Evolutionary conservation across 2,797 vertebrate genomes (phyloP), one percentile per base, ranked within the genome.

Genomic region (Melanogrammus aeglefinus): DNA sequence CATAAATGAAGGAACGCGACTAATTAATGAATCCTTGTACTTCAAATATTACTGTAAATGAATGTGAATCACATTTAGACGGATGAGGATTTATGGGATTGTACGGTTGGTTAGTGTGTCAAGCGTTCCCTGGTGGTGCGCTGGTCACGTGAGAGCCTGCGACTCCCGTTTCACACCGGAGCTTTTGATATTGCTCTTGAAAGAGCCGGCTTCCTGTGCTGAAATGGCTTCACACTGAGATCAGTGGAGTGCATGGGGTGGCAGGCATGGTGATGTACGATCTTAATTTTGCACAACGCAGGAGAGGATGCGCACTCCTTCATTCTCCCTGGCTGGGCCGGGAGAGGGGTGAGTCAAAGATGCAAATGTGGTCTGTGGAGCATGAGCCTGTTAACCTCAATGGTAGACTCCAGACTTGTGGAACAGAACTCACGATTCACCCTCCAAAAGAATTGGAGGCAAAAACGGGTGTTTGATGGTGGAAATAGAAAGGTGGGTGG

Each of bases 361-460:
- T 91, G 88, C 87, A 91, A 90, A 91, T 90, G 82, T 6, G 51
- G 74, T 78, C 83, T 79, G 84, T 83, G 84, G 76, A 87, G 88
- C 86, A 77, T 81, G 78, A 80, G 87, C 82, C 77, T 77, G 79
- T 84, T 91, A 86, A 92, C 87, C 84, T 88, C 84, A 39, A 79
- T 79, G 74, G 84, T 79, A 81, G 82, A 82, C 80, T 81, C 79
- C 76, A 83, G 72, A 90, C 89, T 88, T 82, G 86, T 75, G 76
- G 75, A 88, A 86, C 77, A 83, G 76, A 81, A 76, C 85, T 82
- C 82, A 79, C 78, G 85, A 89, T 86, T 33, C 73, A 73, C 80
- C 38, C 77, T 29, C 33, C 74, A 24, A 83, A 86, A 80, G 29
- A 82, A 24, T 21, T 63, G n/a, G 21, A 24, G 21, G 57, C 47